A percentile compares a stretch with the other conserved stretches of the same genome.
Conservation (phyloP, 2,113 vertebrate species). For the Macaca mulatta region DNA sequence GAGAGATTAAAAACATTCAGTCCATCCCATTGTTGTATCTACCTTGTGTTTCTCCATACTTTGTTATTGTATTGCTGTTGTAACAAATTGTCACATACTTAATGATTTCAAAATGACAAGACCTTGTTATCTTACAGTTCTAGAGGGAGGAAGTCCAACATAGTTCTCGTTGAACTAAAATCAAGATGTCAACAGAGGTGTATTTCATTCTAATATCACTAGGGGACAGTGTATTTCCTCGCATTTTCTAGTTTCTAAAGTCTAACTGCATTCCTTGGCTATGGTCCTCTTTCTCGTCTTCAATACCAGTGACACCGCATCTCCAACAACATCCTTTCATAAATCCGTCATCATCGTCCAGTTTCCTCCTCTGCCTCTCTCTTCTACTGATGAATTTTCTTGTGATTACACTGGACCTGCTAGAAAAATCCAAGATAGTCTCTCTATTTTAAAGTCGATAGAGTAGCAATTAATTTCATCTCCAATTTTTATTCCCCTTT, state of each 20-base stretch:
- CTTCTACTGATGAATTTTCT: neutral
- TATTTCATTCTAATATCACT: neutral
- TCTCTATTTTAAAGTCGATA: neutral
- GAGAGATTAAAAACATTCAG: neutral
- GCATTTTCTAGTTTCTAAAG: neutral
- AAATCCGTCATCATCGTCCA: neutral
- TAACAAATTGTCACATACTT: neutral
- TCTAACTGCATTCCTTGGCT: neutral
- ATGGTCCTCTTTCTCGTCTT: neutral
- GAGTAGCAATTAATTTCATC: neutral
- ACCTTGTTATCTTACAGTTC: neutral
- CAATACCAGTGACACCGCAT: neutral
- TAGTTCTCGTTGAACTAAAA: neutral
- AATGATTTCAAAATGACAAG: constrained; percentile 4
- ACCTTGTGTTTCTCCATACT: neutral
- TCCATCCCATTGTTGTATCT: neutral
- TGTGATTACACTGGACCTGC: neutral
- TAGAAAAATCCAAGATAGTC: neutral
- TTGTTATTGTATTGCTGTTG: neutral
- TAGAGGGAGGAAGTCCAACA: neutral
- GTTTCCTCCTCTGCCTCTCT: neutral
- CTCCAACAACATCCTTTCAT: neutral
- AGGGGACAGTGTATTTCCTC: neutral
- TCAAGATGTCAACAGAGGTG: neutral
- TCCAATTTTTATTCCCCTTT: neutral